Conservation (phyloP, 2,113 vertebrate genomes). For the Mustelus asterias region DNA sequence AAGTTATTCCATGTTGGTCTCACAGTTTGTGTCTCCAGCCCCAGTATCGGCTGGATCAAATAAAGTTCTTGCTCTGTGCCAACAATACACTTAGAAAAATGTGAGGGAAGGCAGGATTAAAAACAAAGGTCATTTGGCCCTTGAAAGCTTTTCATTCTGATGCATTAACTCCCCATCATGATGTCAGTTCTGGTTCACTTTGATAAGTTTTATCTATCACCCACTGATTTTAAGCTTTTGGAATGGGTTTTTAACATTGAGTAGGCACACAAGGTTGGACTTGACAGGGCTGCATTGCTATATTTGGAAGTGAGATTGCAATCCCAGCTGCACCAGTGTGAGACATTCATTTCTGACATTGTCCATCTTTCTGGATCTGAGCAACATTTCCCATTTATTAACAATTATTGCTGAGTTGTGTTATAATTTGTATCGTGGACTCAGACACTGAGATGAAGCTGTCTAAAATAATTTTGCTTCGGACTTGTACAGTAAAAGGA, state of each 20-base stretch:
- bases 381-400: neutral
- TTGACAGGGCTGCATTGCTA: neutral
- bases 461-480: neutral
- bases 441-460: neutral
- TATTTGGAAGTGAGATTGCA: neutral
- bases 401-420: neutral
- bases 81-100: neutral
- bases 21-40: neutral
- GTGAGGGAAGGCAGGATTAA: neutral
- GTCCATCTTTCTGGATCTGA: neutral
- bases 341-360: neutral
- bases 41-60: neutral
- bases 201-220: neutral
- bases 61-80: neutral
- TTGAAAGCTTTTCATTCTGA: neutral
- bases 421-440: neutral
- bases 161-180: neutral
- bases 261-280: neutral
- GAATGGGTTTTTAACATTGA: neutral
- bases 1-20: neutral
- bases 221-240: neutral
- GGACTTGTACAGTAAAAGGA: neutral
- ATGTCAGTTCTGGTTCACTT: neutral
- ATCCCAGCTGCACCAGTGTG: neutral
- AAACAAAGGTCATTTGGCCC: neutral